Base-by-base conservation (phyloP, 2,888 invertebrate genomes). In the Gastrophysa polygoni region DNA sequence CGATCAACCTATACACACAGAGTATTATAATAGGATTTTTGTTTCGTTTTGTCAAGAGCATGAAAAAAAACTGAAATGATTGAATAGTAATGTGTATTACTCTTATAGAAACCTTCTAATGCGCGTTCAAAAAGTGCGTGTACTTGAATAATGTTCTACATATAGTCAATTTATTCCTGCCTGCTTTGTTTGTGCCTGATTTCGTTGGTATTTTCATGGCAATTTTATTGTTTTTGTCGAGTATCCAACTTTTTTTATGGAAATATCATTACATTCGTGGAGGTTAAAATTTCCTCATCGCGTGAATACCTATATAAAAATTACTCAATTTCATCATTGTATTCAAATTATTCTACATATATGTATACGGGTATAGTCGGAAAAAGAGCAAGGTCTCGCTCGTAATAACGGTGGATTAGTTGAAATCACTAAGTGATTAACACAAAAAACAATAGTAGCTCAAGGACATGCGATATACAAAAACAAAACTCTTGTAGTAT, bases 311-410 rank as follows among this genome's bases (percentile, higher is more conserved):
- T 24, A 7, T 24, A 24, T 32, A 14, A 38, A 38, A 38, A 38
- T 38, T 38, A 38, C 38, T 38, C 38, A 38, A 38, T 38, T 38
- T 38, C 14, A 38, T 38, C 38, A 38, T 38, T 38, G 38, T 38
- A 38, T 38, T 38, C 38, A n/a, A 38, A 38, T 38, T 38, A 38
- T 38, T 11, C n/a, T 14, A 38, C 14, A 11, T 38, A 38, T 4
- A 38, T 38, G 14, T 38, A 24, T n/a, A n/a, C n/a, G n/a, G n/a
- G 32, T 8, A 11, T 32, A n/a, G 3, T 38, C 38, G 2, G 14
- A 38, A 38, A 38, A 38, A 38, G 38, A 38, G n/a, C 38, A 14
- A 38, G 38, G 38, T 38, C 14, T n/a, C n/a, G 1, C 38, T 38
- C 2, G 38, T 38, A 11, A 38, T 38, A 14, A 14, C 14, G 2